phyloP scores from a whole-genome alignment of 2,797 vertebrate genomes.

The Hoplostethus atlanticus region DNA sequence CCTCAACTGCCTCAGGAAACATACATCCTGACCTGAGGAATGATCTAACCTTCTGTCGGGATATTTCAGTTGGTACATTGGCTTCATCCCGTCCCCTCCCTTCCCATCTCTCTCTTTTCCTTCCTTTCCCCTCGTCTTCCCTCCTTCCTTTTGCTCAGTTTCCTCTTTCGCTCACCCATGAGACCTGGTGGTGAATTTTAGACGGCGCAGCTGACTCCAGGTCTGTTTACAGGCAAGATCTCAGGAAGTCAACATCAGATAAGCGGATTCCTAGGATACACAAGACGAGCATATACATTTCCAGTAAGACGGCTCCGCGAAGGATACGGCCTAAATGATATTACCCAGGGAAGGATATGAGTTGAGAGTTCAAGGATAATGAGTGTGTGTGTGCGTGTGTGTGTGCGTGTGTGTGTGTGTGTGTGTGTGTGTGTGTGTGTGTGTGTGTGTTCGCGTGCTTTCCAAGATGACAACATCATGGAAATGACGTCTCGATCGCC shows the following conservation, averaged over 20 bases:
- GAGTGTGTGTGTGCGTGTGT: slow-evolving; percentile 27
- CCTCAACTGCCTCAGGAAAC: slow-evolving; percentile 43
- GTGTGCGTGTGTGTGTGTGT: neutral
- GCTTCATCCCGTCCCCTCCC: slow-evolving; percentile 42
- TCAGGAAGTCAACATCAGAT: slow-evolving; percentile 83
- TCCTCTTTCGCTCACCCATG: slow-evolving; percentile 69
- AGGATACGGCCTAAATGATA: slow-evolving; percentile 55
- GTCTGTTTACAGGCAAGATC: slow-evolving; percentile 75
- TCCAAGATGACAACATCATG: slow-evolving; percentile 61
- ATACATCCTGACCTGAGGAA: slow-evolving; percentile 17
- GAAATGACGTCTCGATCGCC: slow-evolving; percentile 41
- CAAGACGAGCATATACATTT: slow-evolving; percentile 75
- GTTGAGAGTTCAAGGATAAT: slow-evolving; percentile 67
- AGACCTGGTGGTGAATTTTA: slow-evolving; percentile 58
- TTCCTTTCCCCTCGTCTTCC: slow-evolving; percentile 59
- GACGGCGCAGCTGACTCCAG: slow-evolving; percentile 52
- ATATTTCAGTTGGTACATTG: slow-evolving; percentile 19
- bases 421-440: slow-evolving; percentile 19
- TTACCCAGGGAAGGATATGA: slow-evolving; percentile 70
- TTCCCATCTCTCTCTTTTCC: slow-evolving; percentile 40
- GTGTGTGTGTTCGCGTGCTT: neutral
- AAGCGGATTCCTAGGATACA: slow-evolving; percentile 78
- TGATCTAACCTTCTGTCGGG: slow-evolving; percentile 35
- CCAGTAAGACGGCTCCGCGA: slow-evolving; percentile 55
- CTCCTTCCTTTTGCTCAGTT: slow-evolving; percentile 59